Evolutionary conservation across 2,888 invertebrate genomes (phyloP).

Genomic region (Tuta absoluta): DNA sequence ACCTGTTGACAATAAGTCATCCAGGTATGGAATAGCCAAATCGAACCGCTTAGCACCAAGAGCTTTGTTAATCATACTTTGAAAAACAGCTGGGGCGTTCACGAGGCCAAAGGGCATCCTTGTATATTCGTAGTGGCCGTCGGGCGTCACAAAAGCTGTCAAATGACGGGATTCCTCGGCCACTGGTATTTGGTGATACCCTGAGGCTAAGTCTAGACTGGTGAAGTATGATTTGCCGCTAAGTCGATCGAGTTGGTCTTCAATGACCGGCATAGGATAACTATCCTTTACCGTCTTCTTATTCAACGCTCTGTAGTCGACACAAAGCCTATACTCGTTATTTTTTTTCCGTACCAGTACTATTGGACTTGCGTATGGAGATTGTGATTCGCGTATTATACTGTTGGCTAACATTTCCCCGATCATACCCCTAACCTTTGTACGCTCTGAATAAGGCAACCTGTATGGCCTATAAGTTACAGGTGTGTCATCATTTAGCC

Average conservation of each 20-base stretch:
- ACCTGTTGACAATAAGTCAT: neutral
- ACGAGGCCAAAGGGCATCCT: neutral
- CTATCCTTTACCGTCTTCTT: slow-evolving; percentile 38
- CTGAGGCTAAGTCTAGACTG: neutral
- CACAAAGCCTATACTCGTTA: slow-evolving; percentile 37
- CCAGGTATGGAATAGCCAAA: neutral
- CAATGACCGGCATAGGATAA: slow-evolving; percentile 42
- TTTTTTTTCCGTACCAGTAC: slow-evolving; percentile 35
- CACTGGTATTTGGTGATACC: neutral
- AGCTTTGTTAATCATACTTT: neutral
- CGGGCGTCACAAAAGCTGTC: neutral
- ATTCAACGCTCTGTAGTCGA: slow-evolving; percentile 35
- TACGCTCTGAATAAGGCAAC: slow-evolving; percentile 27
- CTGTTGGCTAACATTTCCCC: slow-evolving; percentile 20
- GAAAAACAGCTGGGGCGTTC: neutral
- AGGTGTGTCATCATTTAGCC: slow-evolving; percentile 27
- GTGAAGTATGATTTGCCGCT: slow-evolving; percentile 29
- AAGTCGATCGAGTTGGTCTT: slow-evolving; percentile 44
- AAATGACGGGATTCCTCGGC: neutral
- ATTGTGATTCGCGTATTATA: slow-evolving; percentile 30
- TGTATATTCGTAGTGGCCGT: neutral
- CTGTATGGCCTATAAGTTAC: slow-evolving; percentile 30
- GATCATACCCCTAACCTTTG: slow-evolving; percentile 27
- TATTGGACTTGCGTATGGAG: slow-evolving; percentile 41
- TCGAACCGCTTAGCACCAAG: slow-evolving; percentile 1